Conservation (phyloP, 2,888 invertebrate genomes). For the Himalopsyche anomala region DNA sequence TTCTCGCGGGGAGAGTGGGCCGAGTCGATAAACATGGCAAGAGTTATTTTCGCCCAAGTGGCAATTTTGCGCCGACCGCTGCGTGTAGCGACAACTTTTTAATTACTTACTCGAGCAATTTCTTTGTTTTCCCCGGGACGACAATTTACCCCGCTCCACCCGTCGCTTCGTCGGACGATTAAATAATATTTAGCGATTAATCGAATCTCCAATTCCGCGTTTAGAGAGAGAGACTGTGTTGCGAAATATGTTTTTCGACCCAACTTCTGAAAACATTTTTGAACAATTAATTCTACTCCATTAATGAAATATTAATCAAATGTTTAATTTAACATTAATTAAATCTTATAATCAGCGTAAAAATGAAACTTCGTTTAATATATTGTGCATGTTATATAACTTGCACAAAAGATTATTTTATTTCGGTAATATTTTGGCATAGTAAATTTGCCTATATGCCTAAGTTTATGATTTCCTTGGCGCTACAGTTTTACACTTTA, state of each 20-base stretch:
- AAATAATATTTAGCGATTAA: conserved; percentile 41
- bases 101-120: conserved; percentile 55
- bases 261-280: neutral
- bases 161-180: conserved; percentile 12
- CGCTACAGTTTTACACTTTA: too few species aligned
- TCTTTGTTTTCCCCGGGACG: conserved; percentile 51
- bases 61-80: conserved; percentile 52
- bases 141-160: neutral
- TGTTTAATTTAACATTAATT: too few species aligned
- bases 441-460: too few species aligned
- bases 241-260: neutral
- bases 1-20: neutral
- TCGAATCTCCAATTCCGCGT: neutral
- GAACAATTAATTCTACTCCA: neutral
- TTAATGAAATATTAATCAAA: neutral
- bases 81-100: conserved; percentile 57
- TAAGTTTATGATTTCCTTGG: too few species aligned
- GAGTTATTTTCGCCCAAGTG: conserved; percentile 54
- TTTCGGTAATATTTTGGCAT: too few species aligned
- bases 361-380: too few species aligned
- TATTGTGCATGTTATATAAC: too few species aligned
- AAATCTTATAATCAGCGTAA: too few species aligned
- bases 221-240: neutral
- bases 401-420: too few species aligned
- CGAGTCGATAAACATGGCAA: neutral